Base-by-base conservation (phyloP, 2,113 vertebrate species). In the Hylia prasina region DNA sequence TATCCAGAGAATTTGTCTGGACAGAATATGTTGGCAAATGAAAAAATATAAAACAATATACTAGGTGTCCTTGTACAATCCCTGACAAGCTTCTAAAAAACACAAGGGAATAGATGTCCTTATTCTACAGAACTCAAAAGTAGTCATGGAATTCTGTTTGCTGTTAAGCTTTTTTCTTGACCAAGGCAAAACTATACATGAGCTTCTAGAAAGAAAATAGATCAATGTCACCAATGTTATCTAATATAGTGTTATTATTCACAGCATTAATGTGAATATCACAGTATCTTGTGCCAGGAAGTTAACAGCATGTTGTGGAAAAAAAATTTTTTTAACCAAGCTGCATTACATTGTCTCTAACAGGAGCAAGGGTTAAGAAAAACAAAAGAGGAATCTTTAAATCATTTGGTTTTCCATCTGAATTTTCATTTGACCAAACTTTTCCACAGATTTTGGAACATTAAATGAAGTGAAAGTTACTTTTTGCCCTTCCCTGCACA, bases 321-420 rank as follows among this genome's bases (percentile, higher is more conserved):
- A n/a, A n/a, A n/a, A n/a, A n/a, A n/a, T 42, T 45, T 18, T 13
- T n/a, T 77, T 39, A 57, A 51, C 3, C 2, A 21, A 81, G 5
- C 2, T 83, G 23, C 8, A 42, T 66, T 81, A 27, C 27, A 50
- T 40, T 65, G 10, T 51, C 18, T 73, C 11, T 75, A 70, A 70
- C 10, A 50, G 3, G 1, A 30, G 0, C 11, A 24, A 68, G 5
- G 3, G 1, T 42, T 56, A 51, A n/a, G 25, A 58, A 24, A 53
- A 11, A 3, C 7, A 60, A 19, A 40, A 23, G 7, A 30, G 4
- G 1, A 22, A 71, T 5, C 7, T 76, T 15, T 27, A 61, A 30
- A 6, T 64, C 1, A 9, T 61, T 84, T 6, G 6, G 13, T 66
- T 75, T 90, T 64, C 40, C 70, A 7, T 33, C 9, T 53, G 44